Percentiles rank a stretch among this genome's conserved stretches.
Evolutionary conservation across 2,888 invertebrate species (phyloP).

Genomic region (Nomada fucata): DNA sequence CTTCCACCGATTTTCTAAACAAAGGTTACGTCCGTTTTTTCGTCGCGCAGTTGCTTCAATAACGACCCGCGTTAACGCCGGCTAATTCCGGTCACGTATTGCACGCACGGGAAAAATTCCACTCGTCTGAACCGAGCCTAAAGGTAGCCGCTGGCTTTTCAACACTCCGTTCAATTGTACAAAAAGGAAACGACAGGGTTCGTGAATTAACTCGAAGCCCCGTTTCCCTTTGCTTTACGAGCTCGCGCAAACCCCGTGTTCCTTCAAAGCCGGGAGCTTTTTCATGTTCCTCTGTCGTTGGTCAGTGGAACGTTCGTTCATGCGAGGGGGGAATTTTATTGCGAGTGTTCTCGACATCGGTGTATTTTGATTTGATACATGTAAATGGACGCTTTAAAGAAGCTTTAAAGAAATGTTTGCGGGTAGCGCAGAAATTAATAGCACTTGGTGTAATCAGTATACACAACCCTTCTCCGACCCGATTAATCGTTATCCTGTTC

Average conservation of each 20-base stretch:
- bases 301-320: neutral
- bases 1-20: too few relatives aligned
- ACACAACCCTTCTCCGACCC: too few relatives aligned
- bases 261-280: neutral
- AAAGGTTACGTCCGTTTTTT: too few relatives aligned
- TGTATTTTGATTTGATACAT: neutral
- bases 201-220: conserved; percentile 38
- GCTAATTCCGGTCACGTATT: too few relatives aligned
- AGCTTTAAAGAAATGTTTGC: too few relatives aligned
- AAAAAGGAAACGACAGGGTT: conserved; percentile 20
- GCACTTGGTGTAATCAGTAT: too few relatives aligned
- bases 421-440: too few relatives aligned
- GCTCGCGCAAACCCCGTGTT: neutral
- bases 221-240: conserved; percentile 14
- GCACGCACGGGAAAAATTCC: too few relatives aligned
- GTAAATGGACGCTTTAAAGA: neutral
- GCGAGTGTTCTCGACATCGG: neutral
- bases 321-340: neutral
- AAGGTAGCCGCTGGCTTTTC: conserved; percentile 26
- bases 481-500: too few relatives aligned
- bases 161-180: conserved; percentile 31
- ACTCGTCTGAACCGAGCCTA: too few relatives aligned
- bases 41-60: too few relatives aligned
- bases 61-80: too few relatives aligned
- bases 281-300: neutral